A percentile compares a stretch with the other conserved stretches of the same genome.
These are phyloP conservation scores for Neuroterus valhalla DNA, from an alignment of 1,140 invertebrate genomes.

Conservation along the genomic window DNA sequence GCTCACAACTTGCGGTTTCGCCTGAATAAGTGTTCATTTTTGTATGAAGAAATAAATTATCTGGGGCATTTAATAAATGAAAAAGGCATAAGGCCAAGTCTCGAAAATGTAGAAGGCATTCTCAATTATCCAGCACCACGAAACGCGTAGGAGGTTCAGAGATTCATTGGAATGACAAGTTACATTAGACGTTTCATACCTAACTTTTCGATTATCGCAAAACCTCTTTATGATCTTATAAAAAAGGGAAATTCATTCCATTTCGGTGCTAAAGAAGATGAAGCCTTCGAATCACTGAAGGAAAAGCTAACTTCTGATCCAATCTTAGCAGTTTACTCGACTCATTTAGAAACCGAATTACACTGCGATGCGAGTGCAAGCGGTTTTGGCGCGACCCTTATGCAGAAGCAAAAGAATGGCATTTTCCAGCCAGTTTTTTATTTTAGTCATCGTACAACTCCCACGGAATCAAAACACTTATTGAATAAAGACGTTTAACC, in stretches of 20 bases:
- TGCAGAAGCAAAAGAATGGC: no score
- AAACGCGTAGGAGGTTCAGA: conserved; percentile 43
- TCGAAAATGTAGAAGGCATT: conserved; percentile 25
- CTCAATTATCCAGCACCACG: conserved; percentile 33
- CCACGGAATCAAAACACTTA: no score
- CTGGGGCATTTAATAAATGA: conserved; percentile 42
- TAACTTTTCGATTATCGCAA: not conserved
- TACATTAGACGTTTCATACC: not conserved
- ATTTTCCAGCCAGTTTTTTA: no score
- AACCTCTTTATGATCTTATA: conserved; percentile 20
- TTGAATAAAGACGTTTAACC: no score
- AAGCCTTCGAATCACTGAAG: not conserved
- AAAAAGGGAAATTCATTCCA: not conserved
- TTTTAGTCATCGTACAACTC: no score
- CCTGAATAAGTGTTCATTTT: conserved; percentile 49
- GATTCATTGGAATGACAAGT: not conserved
- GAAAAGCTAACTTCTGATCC: not conserved
- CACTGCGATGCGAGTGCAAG: no score
- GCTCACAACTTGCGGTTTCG: conserved; percentile 38
- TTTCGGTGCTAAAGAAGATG: not conserved
- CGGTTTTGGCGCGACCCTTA: no score
- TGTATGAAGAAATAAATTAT: conserved; percentile 45
- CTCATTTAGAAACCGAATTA: conserved; percentile 32
- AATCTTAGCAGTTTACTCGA: conserved; percentile 48
- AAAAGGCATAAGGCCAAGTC: conserved; percentile 14